A percentile compares a stretch with the other conserved stretches of the same genome.
These are phyloP conservation scores for Hymenochirus boettgeri DNA, from an alignment of 2,113 vertebrate species.

Conservation along the genomic window DNA sequence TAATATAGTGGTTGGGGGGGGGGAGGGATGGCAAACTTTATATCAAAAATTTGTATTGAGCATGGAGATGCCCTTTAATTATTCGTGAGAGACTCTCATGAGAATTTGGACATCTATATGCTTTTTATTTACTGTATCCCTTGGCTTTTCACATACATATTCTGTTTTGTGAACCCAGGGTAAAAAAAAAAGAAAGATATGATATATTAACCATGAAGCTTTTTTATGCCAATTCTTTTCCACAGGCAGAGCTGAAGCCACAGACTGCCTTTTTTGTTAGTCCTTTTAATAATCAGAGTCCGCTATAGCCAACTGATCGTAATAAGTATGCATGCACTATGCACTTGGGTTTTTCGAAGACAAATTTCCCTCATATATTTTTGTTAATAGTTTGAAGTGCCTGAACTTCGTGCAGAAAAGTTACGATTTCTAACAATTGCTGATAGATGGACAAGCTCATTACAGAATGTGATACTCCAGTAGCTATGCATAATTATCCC, in stretches of 20 bases:
- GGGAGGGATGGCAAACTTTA: too few species aligned
- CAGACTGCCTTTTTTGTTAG: background rate
- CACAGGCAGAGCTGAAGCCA: background rate
- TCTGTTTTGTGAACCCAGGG: too few species aligned
- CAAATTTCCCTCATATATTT: background rate
- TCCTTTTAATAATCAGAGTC: background rate
- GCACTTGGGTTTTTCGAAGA: background rate
- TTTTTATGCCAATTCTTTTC: too few species aligned
- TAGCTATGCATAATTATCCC: constrained; percentile 24
- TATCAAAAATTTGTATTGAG: too few species aligned
- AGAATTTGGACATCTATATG: too few species aligned
- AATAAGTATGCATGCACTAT: background rate
- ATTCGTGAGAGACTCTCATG: too few species aligned
- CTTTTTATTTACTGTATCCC: too few species aligned
- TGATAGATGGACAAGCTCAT: constrained; percentile 26
- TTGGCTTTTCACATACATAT: too few species aligned
- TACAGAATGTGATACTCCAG: constrained; percentile 26
- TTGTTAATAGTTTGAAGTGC: background rate
- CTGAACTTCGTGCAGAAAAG: background rate
- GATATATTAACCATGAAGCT: too few species aligned
- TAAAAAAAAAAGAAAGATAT: too few species aligned
- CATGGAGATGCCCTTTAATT: too few species aligned
- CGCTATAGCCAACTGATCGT: background rate
- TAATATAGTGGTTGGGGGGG: too few species aligned
- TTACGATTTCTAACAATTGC: constrained; percentile 1